Base-by-base conservation (phyloP, 2,797 vertebrate genomes). In the Erethizon dorsatum region DNA sequence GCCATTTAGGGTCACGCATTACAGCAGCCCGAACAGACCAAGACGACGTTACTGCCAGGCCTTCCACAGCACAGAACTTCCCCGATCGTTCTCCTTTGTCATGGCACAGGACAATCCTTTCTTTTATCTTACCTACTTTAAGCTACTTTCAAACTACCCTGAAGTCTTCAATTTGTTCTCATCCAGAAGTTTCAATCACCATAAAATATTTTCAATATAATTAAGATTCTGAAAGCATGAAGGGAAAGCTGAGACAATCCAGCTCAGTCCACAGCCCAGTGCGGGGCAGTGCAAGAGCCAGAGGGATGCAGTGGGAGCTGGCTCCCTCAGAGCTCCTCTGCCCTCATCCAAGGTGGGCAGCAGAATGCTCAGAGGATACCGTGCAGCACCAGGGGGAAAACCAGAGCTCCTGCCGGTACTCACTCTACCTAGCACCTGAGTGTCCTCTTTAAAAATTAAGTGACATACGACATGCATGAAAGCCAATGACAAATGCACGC, bases 221-320 rank as follows among this genome's bases (percentile, higher is more conserved):
- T 63, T 73, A 65, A 87, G 33, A 91, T 61, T 83, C n/a, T 93
- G 52, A 91, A 96, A 89, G 33, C 28, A 54, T 20, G 14, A 92
- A 22, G 20, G 69, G 83, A 86, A 85, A 83, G 90, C 6, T 57
- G 24, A 92, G 52, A 71, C 45, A n/a, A 2, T 50, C 47, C 1
- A 78, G 17, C 3, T n/a, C 22, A 28, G 0, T 59, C 61, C 22
- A 52, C 15, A 26, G 77, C 11, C 24, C 73, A 50, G 1, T 13
- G 47, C 12, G 13, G n/a, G 52, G 15, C 8, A 54, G 1, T 26
- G 33, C 6, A 28, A 45, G 75, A 33, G 5, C 45, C 7, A 6
- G 50, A 33, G 26, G 15, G 28, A 47, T 6, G 31, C 6, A 78
- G 47, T 17, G 28, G 75, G 15, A 13, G 41, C 24, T 9, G 4